Evolutionary conservation across 1,140 invertebrate genomes (phyloP).

Genomic region (Pseudomyrmex pallidus): DNA sequence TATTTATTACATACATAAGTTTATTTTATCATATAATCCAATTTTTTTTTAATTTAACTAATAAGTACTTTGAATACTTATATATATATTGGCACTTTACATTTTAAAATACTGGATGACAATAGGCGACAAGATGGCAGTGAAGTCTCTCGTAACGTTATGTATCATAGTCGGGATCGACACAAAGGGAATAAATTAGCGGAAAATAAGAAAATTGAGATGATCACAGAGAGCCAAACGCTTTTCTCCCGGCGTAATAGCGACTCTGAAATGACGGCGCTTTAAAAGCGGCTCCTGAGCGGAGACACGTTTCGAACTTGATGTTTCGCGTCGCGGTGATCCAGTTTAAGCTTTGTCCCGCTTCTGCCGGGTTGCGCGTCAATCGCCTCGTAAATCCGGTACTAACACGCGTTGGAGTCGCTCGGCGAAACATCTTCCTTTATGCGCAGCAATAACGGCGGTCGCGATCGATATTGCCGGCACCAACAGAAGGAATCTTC

Average conservation of each 20-base stretch:
- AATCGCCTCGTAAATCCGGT: slow-evolving; percentile 55
- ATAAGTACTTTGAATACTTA: too few species aligned
- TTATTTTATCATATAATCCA: too few species aligned
- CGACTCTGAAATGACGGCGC: neutral
- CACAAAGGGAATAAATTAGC: neutral
- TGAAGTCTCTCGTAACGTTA: too few species aligned
- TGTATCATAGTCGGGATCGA: too few species aligned
- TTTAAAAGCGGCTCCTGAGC: neutral
- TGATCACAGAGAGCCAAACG: neutral
- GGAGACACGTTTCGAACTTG: slow-evolving; percentile 20
- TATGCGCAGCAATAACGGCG: slow-evolving; percentile 45
- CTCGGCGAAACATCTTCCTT: slow-evolving; percentile 56
- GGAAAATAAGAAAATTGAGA: neutral
- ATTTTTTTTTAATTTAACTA: too few species aligned
- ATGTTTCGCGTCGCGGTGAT: slow-evolving; percentile 43
- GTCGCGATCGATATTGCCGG: slow-evolving; percentile 51
- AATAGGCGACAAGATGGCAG: too few species aligned
- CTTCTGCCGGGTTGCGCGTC: slow-evolving; percentile 34
- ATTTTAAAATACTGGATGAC: too few species aligned
- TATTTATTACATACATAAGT: too few species aligned
- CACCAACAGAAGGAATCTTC: slow-evolving; percentile 43
- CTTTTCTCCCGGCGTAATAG: neutral
- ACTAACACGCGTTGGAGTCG: slow-evolving; percentile 50
- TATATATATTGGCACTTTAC: too few species aligned
- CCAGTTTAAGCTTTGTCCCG: slow-evolving; percentile 51